A percentile compares a stretch with the other conserved stretches of the same genome.
phyloP scores from a whole-genome alignment of 2,888 invertebrate species.

The Phorcus lineatus region DNA sequence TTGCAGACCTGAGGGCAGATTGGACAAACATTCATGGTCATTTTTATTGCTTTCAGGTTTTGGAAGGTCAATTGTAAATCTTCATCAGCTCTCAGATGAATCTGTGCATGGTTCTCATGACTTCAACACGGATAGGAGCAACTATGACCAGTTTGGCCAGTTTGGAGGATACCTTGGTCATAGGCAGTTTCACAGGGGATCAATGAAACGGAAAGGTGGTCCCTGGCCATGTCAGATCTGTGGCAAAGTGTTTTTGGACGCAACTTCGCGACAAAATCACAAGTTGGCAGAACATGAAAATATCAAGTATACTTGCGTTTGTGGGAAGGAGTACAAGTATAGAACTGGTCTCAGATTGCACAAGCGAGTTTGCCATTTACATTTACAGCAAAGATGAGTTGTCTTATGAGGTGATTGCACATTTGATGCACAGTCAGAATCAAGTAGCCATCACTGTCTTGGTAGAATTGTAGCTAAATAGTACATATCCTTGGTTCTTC shows the following conservation, averaged over 20 bases:
- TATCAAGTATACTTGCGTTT: background rate
- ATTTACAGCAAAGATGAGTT: too few relatives aligned
- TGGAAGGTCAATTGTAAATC: background rate
- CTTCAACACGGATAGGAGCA: too few relatives aligned
- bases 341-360: constrained; percentile 4
- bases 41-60: constrained; percentile 16
- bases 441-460: too few relatives aligned
- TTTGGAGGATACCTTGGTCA: too few relatives aligned
- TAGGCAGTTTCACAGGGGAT: background rate
- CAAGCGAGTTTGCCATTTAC: background rate
- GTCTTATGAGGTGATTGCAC: too few relatives aligned
- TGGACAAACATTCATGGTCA: background rate
- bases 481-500: too few relatives aligned
- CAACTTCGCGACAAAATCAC: background rate
- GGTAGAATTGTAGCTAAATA: too few relatives aligned
- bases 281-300: constrained; percentile 6
- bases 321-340: constrained; percentile 10
- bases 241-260: constrained; percentile 8
- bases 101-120: background rate
- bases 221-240: background rate
- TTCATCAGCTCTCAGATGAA: background rate
- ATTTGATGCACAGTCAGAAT: too few relatives aligned
- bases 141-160: too few relatives aligned
- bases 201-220: background rate
- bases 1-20: too few relatives aligned